Evolutionary conservation across 2,888 invertebrate genomes (phyloP), one percentile per base, ranked within the genome.

Genomic region (Mechanitis mazaeus): DNA sequence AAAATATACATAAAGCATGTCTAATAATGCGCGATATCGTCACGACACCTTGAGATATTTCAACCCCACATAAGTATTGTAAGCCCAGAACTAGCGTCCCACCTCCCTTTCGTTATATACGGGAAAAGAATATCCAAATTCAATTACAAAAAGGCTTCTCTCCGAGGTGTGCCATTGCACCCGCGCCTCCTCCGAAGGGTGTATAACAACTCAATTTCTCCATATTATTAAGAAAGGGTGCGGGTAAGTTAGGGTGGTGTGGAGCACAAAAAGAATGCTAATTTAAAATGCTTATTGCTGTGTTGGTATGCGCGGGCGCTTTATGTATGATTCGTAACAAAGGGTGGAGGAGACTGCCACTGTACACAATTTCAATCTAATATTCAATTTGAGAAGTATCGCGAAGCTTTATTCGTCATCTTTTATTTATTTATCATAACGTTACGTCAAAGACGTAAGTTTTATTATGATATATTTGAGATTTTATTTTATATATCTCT

Each of bases 151-250:
- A 86, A 87, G 88, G 87, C 85, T 88, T 86, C 85, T 81, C 72
- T 65, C 74, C 81, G 75, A 76, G 85, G 87, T 87, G 87, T 85
- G 83, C 83, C 80, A 77, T 71, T 86, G 87, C 88, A 87, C 85
- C 86, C 89, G 84, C 83, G 82, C 87, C 86, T 83, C 85, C 87
- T 82, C 79, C 79, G 66, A 78, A 84, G 88, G 87, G 88, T 86
- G 88, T 87, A 84, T 84, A 87, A 87, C 89, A 89, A 89, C 90
- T 89, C 88, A 88, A 90, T 90, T 87, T 84, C 88, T 85, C 83
- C 87, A 84, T 86, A 85, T 87, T 88, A 89, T 87, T 87, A 89
- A 88, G 87, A 85, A 81, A 81, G 86, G 84, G 83, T 75, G 80
- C 76, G 82, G 82, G 80, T 80, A 75, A 77, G 79, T 73, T 75